Evolutionary conservation across 2,888 invertebrate genomes (phyloP).

Genomic region (Hofmannophila pseudospretella): DNA sequence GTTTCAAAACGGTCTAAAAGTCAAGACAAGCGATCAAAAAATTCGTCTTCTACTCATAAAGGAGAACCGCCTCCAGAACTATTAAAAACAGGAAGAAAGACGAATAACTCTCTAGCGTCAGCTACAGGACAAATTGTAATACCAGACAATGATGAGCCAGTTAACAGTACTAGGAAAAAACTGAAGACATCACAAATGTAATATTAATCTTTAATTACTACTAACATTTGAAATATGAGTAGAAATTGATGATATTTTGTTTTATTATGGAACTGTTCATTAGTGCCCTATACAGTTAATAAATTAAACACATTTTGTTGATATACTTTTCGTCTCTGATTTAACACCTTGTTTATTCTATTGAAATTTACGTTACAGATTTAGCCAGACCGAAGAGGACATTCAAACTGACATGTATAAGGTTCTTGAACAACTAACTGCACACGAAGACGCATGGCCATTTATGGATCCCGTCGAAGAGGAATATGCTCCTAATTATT

Average conservation of each 20-base stretch:
- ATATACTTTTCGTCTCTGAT: no score
- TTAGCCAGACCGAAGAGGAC: constrained; percentile 89
- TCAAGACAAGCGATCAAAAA: constrained; percentile 59
- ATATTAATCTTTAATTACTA: no score
- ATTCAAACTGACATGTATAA: constrained; percentile 94
- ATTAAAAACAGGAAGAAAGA: constrained; percentile 83
- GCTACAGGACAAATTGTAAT: constrained; percentile 91
- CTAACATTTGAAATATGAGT: no score
- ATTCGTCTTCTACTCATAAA: constrained; percentile 51
- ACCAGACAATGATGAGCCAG: constrained; percentile 68
- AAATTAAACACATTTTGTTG: background rate
- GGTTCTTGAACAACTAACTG: constrained; percentile 90
- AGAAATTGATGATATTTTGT: background rate
- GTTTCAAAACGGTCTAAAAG: constrained; percentile 46
- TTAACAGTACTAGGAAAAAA: constrained; percentile 74
- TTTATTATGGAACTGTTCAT: background rate
- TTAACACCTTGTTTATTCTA: no score
- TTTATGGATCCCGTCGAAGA: constrained; percentile 96
- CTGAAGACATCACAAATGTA: constrained; percentile 84
- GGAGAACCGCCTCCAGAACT: constrained; percentile 60
- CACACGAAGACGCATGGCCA: constrained; percentile 96
- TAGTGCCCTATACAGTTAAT: background rate
- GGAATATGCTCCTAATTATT: constrained; percentile 92
- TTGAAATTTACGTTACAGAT: constrained; percentile 74
- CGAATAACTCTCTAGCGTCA: constrained; percentile 90